These are phyloP conservation scores for Buphagus erythrorhynchus DNA, from an alignment of 2,797 vertebrate species.

Conservation along the genomic window DNA sequence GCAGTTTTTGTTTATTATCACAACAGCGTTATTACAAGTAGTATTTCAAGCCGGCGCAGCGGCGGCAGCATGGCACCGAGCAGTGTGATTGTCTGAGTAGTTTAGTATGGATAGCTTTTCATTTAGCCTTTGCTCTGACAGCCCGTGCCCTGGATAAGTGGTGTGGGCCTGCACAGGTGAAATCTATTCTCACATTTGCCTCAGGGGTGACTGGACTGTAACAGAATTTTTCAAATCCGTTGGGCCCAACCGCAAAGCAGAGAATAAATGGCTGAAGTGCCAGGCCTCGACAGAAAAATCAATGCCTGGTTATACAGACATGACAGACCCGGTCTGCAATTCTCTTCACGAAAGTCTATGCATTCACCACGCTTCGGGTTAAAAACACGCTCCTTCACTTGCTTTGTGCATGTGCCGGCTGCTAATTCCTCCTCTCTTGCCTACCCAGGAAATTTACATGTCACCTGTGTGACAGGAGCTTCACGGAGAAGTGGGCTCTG, in stretches of 20 bases:
- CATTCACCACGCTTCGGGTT: conserved; percentile 61
- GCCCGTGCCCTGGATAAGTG: conserved; percentile 92
- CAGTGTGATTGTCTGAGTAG: conserved; percentile 76
- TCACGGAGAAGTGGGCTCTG: conserved; percentile 97
- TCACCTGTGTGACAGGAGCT: conserved; percentile 92
- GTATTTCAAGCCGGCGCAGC: conserved; percentile 36
- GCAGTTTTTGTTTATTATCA: conserved; percentile 32
- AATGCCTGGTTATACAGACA: conserved; percentile 99
- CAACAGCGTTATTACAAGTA: conserved; percentile 29
- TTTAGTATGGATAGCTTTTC: conserved; percentile 90
- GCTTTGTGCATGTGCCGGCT: conserved; percentile 19
- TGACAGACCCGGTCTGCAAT: conserved; percentile 88
- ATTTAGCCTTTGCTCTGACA: conserved; percentile 93
- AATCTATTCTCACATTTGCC: conserved; percentile 95
- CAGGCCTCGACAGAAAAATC: conserved; percentile 99
- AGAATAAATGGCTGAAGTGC: conserved; percentile 99
- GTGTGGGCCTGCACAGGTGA: conserved; percentile 95
- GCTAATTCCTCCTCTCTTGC: conserved; percentile 61
- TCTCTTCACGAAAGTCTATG: conserved; percentile 73
- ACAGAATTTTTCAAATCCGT: conserved; percentile 99
- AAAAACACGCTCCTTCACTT: conserved; percentile 1
- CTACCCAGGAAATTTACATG: conserved; percentile 92
- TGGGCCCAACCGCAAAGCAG: conserved; percentile 97
- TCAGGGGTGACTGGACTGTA: conserved; percentile 97
- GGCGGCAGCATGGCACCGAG: conserved; percentile 61